A percentile compares a stretch with the other conserved stretches of the same genome.
Conservation (phyloP, 2,113 vertebrate genomes). For the Bufo gargarizans region DNA sequence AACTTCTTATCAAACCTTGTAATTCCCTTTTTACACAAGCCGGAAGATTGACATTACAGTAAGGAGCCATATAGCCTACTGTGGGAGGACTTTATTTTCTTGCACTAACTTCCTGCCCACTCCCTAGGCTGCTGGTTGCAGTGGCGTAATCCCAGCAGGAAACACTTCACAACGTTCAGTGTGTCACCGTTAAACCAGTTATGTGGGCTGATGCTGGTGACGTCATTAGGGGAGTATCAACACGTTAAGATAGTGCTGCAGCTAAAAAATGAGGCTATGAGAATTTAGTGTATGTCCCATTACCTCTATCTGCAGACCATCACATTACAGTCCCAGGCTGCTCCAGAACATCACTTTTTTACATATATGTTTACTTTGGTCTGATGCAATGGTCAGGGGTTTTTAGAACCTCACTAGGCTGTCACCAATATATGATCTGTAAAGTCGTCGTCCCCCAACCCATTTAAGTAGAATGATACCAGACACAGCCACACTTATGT, state of each 20-base stretch:
- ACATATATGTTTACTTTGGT: too few relatives aligned
- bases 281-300: too few relatives aligned
- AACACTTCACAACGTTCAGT: constrained; percentile 13
- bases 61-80: background rate
- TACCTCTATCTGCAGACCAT: background rate
- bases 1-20: background rate
- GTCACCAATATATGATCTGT: too few relatives aligned
- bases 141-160: constrained; percentile 10
- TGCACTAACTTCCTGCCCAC: background rate
- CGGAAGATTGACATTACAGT: background rate
- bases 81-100: background rate
- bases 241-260: background rate
- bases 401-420: too few relatives aligned
- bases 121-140: background rate
- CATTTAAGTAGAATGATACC: too few relatives aligned
- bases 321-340: background rate
- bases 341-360: background rate
- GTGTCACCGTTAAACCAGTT: constrained; percentile 2
- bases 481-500: too few relatives aligned
- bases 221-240: too few relatives aligned
- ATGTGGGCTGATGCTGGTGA: background rate
- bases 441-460: too few relatives aligned
- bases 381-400: too few relatives aligned
- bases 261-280: background rate
- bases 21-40: background rate